Evolutionary conservation across 1,140 invertebrate genomes (phyloP).

Genomic region (Antheraea pernyi): DNA sequence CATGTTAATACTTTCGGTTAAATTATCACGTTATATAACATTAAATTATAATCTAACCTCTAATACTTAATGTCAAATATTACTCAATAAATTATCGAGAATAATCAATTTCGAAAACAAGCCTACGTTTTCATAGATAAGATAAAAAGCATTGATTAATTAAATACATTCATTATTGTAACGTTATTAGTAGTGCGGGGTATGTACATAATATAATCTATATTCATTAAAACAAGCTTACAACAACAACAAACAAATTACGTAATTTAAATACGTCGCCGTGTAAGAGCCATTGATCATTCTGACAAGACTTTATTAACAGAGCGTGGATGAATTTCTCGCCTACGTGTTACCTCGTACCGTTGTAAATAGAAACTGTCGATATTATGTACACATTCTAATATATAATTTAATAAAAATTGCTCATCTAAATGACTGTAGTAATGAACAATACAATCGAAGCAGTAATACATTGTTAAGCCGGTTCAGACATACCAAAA

Average conservation of each 20-base stretch:
- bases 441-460: not conserved
- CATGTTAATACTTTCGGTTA: too few species aligned
- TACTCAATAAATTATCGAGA: not conserved
- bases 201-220: not conserved
- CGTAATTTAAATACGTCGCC: not conserved
- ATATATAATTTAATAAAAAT: not conserved
- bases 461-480: too few species aligned
- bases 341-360: not conserved
- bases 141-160: not conserved
- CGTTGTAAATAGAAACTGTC: not conserved
- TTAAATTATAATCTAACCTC: too few species aligned
- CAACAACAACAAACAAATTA: constrained; percentile 1
- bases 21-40: too few species aligned
- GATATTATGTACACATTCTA: not conserved
- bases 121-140: not conserved
- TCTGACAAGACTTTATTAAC: not conserved
- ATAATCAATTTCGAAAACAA: not conserved
- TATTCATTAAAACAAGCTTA: constrained; percentile 1
- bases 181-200: not conserved
- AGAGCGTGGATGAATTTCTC: not conserved
- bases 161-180: not conserved
- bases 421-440: not conserved
- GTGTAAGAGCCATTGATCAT: not conserved
- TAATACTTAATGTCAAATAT: not conserved
- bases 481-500: too few species aligned